phyloP scores from a whole-genome alignment of 1,140 invertebrate species.

The Papilio aristodemus region DNA sequence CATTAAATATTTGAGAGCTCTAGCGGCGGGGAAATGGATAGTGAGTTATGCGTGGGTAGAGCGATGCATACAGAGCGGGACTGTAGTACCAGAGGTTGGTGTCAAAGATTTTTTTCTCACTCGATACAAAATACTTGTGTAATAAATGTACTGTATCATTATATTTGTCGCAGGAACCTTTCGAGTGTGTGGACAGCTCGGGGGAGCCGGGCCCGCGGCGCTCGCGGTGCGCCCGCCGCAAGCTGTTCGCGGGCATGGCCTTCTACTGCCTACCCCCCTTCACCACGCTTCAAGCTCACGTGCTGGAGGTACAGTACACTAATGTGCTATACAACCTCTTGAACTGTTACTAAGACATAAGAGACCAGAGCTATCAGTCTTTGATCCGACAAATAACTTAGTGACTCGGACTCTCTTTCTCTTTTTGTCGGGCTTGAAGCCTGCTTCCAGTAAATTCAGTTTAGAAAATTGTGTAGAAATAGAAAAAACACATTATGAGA shows the following conservation, averaged over 20 bases:
- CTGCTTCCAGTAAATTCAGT: no score
- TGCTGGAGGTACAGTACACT: constrained; percentile 51
- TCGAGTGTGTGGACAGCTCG: constrained; percentile 62
- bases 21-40: constrained; percentile 69
- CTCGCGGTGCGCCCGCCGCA: constrained; percentile 52
- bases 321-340: background rate
- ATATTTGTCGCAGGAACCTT: constrained; percentile 47
- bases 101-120: background rate
- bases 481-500: background rate
- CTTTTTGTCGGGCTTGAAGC: no score
- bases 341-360: no score
- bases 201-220: constrained; percentile 64
- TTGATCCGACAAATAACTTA: no score
- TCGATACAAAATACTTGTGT: background rate
- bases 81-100: constrained; percentile 57
- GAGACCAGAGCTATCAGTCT: no score
- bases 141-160: no score
- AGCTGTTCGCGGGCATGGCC: constrained; percentile 63
- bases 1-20: constrained; percentile 69
- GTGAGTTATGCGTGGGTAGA: constrained; percentile 66
- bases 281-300: constrained; percentile 54
- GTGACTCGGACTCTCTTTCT: no score
- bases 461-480: no score
- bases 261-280: constrained; percentile 71
- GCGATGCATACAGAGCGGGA: constrained; percentile 49